Evolutionary conservation across 1,140 invertebrate species (phyloP).

Genomic region (Leptinotarsa lineolata): DNA sequence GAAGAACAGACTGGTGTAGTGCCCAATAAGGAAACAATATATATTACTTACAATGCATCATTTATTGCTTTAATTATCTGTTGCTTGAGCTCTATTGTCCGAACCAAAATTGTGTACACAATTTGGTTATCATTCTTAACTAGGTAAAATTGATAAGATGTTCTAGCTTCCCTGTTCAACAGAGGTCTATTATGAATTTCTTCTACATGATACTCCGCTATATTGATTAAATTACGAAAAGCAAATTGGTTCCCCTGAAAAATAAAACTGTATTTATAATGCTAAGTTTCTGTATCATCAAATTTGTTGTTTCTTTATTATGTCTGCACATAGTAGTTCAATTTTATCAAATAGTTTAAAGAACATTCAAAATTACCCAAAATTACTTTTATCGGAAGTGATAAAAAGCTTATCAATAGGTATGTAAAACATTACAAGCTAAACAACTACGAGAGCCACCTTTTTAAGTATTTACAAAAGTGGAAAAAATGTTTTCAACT

Average conservation of each 20-base stretch:
- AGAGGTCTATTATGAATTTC: slow-evolving; percentile 69
- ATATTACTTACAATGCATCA: slow-evolving; percentile 79
- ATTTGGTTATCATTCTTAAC: slow-evolving; percentile 80
- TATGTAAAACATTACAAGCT: too few relatives aligned
- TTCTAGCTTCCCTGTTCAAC: slow-evolving; percentile 71
- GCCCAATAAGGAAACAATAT: neutral
- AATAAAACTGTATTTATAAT: neutral
- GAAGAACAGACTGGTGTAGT: slow-evolving; percentile 34
- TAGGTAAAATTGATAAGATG: slow-evolving; percentile 81
- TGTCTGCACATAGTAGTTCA: too few relatives aligned
- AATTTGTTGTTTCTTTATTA: too few relatives aligned
- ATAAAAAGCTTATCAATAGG: too few relatives aligned
- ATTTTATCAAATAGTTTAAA: too few relatives aligned
- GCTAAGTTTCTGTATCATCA: too few relatives aligned
- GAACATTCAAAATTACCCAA: too few relatives aligned
- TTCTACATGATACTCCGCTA: slow-evolving; percentile 87
- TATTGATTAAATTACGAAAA: slow-evolving; percentile 82
- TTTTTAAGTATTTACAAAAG: too few relatives aligned
- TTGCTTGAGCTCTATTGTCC: slow-evolving; percentile 83
- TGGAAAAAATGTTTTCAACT: too few relatives aligned
- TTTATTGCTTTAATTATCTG: slow-evolving; percentile 92
- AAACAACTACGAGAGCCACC: too few relatives aligned
- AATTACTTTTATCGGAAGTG: too few relatives aligned
- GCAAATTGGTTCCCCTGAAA: slow-evolving; percentile 88
- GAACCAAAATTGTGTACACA: slow-evolving; percentile 88